phyloP scores from a whole-genome alignment of 2,113 vertebrate species.

The Sakesphorus luctuosus region DNA sequence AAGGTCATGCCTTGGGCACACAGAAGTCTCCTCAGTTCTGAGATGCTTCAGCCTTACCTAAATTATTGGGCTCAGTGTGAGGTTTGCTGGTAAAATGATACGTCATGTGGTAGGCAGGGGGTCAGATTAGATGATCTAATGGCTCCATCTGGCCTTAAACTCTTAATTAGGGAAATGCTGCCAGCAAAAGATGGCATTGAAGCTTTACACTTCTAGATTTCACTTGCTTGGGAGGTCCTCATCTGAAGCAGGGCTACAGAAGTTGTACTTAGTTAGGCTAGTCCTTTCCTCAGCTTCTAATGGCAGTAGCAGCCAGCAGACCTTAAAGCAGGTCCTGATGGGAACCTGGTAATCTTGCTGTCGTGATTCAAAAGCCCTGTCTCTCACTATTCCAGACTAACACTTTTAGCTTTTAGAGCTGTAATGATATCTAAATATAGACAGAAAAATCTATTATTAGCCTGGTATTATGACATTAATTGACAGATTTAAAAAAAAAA shows the following conservation, averaged over 20 bases:
- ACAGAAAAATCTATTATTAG: conserved; percentile 32
- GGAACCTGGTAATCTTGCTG: neutral
- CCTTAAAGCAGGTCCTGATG: neutral
- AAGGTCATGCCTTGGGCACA: neutral
- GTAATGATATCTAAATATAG: conserved; percentile 16
- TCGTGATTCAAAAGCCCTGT: neutral
- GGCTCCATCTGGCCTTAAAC: conserved; percentile 42
- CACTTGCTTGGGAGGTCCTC: neutral
- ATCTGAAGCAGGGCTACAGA: neutral
- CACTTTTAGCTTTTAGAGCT: neutral
- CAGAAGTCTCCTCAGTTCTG: neutral
- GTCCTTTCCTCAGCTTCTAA: neutral
- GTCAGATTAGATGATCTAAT: conserved; percentile 58
- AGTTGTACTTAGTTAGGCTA: neutral
- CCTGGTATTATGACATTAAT: neutral
- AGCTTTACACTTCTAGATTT: neutral
- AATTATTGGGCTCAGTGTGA: neutral
- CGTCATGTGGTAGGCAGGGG: neutral
- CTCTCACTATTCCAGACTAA: neutral
- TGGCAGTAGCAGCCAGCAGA: neutral
- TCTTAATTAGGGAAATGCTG: conserved; percentile 19
- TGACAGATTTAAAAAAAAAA: neutral
- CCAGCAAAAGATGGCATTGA: neutral
- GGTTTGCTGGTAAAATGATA: neutral
- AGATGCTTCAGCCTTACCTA: neutral